Conservation (phyloP, 2,113 vertebrate genomes). For the Taxidea taxus region DNA sequence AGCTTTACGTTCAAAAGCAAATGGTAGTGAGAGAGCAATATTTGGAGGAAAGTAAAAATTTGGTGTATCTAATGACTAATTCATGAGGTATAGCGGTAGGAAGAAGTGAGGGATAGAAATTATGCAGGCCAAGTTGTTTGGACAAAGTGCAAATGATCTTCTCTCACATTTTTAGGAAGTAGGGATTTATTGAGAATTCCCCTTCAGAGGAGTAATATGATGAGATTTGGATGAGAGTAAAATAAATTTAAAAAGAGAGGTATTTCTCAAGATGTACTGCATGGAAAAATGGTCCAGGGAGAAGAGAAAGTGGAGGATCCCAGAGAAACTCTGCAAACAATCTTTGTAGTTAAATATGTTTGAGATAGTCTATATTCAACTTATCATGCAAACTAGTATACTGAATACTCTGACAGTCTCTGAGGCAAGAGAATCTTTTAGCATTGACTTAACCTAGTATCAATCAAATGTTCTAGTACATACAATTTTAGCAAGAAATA, state of each 20-base stretch:
- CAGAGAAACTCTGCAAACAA: not conserved
- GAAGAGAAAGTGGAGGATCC: not conserved
- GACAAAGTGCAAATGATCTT: not conserved
- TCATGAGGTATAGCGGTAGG: not conserved
- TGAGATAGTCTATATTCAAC: not conserved
- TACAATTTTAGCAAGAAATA: not conserved
- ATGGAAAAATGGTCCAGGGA: not conserved
- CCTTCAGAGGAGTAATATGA: not conserved
- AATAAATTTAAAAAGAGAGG: not conserved
- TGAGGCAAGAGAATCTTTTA: not conserved
- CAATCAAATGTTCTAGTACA: not conserved
- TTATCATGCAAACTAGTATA: not conserved
- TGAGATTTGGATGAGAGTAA: not conserved
- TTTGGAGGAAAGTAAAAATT: not conserved
- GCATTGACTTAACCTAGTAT: not conserved
- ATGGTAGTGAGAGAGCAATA: not conserved
- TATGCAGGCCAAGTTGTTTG: not conserved
- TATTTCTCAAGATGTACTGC: not conserved
- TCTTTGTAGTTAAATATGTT: not conserved
- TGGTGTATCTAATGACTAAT: not conserved
- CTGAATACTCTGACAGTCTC: not conserved
- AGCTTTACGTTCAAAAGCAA: not conserved
- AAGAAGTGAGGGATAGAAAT: not conserved
- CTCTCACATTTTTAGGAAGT: not conserved
- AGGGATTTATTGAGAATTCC: not conserved